Evolutionary conservation across 1,140 invertebrate species (phyloP), one percentile per base, ranked within the genome.

Genomic region (Achatina immaculata): DNA sequence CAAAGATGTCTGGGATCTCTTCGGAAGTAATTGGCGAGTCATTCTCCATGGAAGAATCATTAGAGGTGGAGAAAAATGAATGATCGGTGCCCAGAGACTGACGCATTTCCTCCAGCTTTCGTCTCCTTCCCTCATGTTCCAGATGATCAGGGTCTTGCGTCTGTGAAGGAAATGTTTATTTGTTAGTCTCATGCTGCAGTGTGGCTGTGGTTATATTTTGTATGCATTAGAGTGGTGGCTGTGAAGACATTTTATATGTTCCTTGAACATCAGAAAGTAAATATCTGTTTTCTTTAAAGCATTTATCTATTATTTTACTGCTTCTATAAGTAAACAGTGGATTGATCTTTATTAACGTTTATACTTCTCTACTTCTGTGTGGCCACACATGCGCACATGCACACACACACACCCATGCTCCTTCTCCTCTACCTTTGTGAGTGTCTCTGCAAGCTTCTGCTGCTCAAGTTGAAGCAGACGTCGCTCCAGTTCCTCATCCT

Each of bases 51-150:
- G 82, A 83, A 3, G 85, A 86, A 55, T 86, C 83, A 31, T 80
- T 48, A 48, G 78, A 80, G 40, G 68, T 55, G 21, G 78, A 80
- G 43, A 71, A 80, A 38, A 81, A 75, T 45, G 76, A 71, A 55
- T 82, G 80, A 38, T 66, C 89, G 95, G 85, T 96, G 95, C 89
- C 96, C 95, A 88, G 96, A 95, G 90, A 96, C 95, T 95, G 94
- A 28, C 96, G 92, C 65, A 97, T 91, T 91, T 97, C 95, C 86
- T 95, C 94, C 91, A 97, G 95, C 87, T 94, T 94, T 88, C 93
- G 92, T 82, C 95, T 92, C 69, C 94, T 93, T 72, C 91, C 87
- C 84, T 92, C 89, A 81, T 87, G 83, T 82, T 91, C 86, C 78
- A 84, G 72, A 31, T 86, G 84, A 81, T 86, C 87, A 42, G 79